Base-by-base conservation (phyloP, 2,888 invertebrate species). In the Sinohyriopsis cumingii region DNA sequence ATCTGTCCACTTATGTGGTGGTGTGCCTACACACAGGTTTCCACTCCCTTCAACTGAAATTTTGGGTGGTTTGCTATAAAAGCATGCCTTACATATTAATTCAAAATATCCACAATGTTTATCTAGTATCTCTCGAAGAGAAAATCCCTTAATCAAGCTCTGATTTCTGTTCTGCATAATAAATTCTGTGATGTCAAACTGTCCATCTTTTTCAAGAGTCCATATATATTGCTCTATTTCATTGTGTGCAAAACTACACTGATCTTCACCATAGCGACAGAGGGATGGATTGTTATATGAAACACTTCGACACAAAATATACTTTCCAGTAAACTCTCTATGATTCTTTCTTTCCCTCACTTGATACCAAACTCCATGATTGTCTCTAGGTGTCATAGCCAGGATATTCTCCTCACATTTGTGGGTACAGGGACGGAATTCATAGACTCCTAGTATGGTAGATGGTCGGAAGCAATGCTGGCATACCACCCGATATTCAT, bases 221-320 rank as follows among this genome's bases (percentile, higher is more conserved):
- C 89, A 89, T 7, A 88, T 67, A 6, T 25, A 68, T 68, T 82
- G 82, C 68, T 88, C 88, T 18, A 82, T 76, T 5, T 76, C 74
- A 69, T 83, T 86, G 77, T 88, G 88, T 22, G 87, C 85, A 81
- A 85, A 88, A 65, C 82, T 83, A 72, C 87, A 88, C 3, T 53
- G 68, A 25, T 80, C 81, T 53, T 84, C 82, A 6, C 82, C 81
- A 67, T 79, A 82, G 22, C 79, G 73, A 73, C 86, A 86, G n/a
- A 76, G 68, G 2, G 68, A 67, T 1, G 75, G 76, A 20, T 80
- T 78, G 19, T 69, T 70, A 25, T 73, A 71, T 3, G 65, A 71
- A 33, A 82, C 78, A 69, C 84, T 82, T 53, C 80, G 76, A 77
- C 88, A 88, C 25, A 86, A 57, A 22, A 81, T 78, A 68, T 87